Conservation (phyloP, 1,140 invertebrate species). For the Chelonus insularis region DNA sequence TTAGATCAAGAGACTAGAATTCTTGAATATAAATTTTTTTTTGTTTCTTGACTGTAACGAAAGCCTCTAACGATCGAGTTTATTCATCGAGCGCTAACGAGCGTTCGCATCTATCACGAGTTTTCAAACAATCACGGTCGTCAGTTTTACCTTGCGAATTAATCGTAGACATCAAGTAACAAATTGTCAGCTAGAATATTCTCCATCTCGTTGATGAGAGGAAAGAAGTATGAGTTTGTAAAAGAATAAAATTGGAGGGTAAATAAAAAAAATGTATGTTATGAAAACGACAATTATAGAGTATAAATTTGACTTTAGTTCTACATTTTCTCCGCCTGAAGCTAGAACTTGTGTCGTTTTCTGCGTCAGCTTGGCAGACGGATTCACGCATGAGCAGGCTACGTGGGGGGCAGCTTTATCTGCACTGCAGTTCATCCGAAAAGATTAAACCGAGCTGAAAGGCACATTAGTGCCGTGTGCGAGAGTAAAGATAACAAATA, state of each 20-base stretch:
- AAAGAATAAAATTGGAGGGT: not conserved
- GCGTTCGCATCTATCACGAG: constrained; percentile 5
- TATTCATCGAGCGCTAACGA: constrained; percentile 15
- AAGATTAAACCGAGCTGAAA: constrained; percentile 36
- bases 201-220: too few species aligned
- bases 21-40: not conserved
- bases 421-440: constrained; percentile 27
- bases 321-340: constrained; percentile 16
- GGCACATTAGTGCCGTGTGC: constrained; percentile 15
- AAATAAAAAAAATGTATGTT: not conserved
- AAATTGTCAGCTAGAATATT: too few species aligned
- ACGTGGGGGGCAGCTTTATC: not conserved
- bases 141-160: not conserved
- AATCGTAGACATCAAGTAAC: too few species aligned
- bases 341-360: constrained; percentile 22
- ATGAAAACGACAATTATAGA: constrained; percentile 1
- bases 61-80: not conserved
- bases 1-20: not conserved
- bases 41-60: not conserved
- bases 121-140: constrained; percentile 8
- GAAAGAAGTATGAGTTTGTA: not conserved
- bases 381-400: constrained; percentile 28
- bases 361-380: constrained; percentile 32
- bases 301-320: constrained; percentile 14
- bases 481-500: constrained; percentile 24